A percentile compares a stretch with the other conserved stretches of the same genome.
phyloP scores from a whole-genome alignment of 2,888 invertebrate species.

The Drosophila borborema region DNA sequence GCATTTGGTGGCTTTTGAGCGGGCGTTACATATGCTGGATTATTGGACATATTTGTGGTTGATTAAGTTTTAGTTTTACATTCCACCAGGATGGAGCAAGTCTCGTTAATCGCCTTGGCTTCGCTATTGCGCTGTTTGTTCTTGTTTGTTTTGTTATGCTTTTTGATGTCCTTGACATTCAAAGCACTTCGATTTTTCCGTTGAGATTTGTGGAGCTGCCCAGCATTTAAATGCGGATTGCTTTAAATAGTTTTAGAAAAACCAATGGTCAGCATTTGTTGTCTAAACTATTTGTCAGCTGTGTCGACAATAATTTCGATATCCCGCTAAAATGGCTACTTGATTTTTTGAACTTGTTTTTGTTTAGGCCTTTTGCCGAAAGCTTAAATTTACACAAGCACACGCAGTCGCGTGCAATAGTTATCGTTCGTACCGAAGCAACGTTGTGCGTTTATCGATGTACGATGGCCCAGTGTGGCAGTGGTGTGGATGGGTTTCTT shows the following conservation, averaged over 20 bases:
- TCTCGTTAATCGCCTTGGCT: not conserved
- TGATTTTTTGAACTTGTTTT: constrained; percentile 40
- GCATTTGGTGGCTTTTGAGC: constrained; percentile 44
- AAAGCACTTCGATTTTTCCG: constrained; percentile 65
- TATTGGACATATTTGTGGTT: constrained; percentile 45
- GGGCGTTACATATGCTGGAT: constrained; percentile 42
- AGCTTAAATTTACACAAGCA: constrained; percentile 22
- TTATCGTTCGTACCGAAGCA: constrained; percentile 10
- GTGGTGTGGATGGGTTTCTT: not conserved
- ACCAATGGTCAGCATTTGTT: constrained; percentile 25
- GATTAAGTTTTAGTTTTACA: not conserved
- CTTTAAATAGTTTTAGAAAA: constrained; percentile 10
- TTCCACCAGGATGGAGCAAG: constrained; percentile 8
- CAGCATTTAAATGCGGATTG: constrained; percentile 4
- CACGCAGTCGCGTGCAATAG: not conserved
- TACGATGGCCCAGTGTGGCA: constrained; percentile 1
- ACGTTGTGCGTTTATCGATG: constrained; percentile 19
- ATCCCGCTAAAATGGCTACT: constrained; percentile 31
- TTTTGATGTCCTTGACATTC: constrained; percentile 69
- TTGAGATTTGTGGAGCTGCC: constrained; percentile 10
- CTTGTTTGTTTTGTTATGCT: constrained; percentile 38
- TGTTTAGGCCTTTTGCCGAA: constrained; percentile 29
- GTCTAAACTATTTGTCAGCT: constrained; percentile 21
- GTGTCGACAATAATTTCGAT: constrained; percentile 4
- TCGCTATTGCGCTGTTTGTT: not conserved